phyloP scores from a whole-genome alignment of 2,888 invertebrate species.

The Heteropelma amictum region DNA sequence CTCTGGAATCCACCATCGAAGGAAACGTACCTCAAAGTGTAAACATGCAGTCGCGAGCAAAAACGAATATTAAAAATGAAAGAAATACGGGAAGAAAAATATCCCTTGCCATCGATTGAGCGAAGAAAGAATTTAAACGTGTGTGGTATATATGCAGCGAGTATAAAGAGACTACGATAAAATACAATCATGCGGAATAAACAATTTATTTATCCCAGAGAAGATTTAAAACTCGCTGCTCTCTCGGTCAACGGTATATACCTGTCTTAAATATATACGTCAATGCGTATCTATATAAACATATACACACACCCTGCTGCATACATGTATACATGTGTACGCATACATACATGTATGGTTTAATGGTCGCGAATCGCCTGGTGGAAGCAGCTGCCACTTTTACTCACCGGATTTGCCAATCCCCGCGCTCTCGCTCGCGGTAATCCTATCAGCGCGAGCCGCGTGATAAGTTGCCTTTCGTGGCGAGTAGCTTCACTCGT shows the following conservation, averaged over 20 bases:
- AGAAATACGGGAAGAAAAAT: no score
- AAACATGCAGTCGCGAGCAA: no score
- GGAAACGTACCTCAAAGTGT: no score
- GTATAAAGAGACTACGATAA: no score
- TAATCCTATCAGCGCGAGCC: constrained; percentile 52
- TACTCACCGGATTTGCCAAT: constrained; percentile 56
- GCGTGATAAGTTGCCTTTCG: constrained; percentile 55
- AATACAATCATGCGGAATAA: neutral
- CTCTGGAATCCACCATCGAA: no score
- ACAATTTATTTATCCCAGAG: constrained; percentile 20
- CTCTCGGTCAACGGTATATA: constrained; percentile 11
- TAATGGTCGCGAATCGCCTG: constrained; percentile 40
- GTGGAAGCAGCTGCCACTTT: constrained; percentile 54
- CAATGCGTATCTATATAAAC: no score
- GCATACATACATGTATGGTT: neutral
- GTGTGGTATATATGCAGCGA: no score
- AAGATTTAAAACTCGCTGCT: constrained; percentile 26
- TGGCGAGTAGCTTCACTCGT: constrained; percentile 40
- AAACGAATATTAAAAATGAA: no score
- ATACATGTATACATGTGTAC: neutral
- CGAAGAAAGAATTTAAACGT: no score
- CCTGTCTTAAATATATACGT: no score
- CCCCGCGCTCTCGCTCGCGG: constrained; percentile 34
- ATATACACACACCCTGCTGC: no score
- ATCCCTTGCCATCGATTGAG: no score